Conservation (phyloP, 2,797 vertebrate species). For the Mus spretus region DNA sequence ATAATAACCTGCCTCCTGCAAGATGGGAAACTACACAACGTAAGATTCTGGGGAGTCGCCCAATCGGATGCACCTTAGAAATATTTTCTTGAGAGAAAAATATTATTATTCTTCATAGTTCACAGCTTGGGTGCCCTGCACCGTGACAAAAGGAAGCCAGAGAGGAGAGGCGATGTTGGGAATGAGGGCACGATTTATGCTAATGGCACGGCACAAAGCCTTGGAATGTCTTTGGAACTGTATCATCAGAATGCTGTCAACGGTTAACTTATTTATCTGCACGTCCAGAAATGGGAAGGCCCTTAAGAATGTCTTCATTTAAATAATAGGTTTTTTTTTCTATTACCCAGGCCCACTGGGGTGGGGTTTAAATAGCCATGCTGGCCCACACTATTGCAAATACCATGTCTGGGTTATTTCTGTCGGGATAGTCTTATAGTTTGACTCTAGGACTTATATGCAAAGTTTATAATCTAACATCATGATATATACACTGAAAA, state of each 20-base stretch:
- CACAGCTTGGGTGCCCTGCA: neutral
- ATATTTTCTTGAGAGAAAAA: slow-evolving; percentile 5
- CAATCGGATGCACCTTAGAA: neutral
- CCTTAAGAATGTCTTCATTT: slow-evolving; percentile 14
- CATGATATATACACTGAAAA: neutral
- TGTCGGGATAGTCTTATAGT: slow-evolving; percentile 11
- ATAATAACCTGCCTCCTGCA: neutral
- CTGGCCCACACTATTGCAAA: slow-evolving; percentile 31
- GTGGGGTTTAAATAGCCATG: neutral
- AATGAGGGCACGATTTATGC: neutral
- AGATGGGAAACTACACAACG: neutral
- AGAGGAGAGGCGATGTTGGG: neutral
- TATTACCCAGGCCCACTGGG: neutral
- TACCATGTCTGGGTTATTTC: slow-evolving; percentile 33
- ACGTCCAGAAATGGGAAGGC: neutral
- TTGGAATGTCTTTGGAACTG: slow-evolving; percentile 52
- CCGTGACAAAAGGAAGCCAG: neutral
- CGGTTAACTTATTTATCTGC: slow-evolving; percentile 10
- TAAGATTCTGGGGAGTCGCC: neutral
- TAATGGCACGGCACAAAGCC: neutral
- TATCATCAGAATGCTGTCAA: neutral
- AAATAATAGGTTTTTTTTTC: slow-evolving; percentile 7
- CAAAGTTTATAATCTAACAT: neutral
- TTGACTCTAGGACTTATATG: neutral
- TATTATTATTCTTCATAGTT: neutral